Conservation (phyloP, 2,113 vertebrate genomes). For the Xyrauchen texanus region DNA sequence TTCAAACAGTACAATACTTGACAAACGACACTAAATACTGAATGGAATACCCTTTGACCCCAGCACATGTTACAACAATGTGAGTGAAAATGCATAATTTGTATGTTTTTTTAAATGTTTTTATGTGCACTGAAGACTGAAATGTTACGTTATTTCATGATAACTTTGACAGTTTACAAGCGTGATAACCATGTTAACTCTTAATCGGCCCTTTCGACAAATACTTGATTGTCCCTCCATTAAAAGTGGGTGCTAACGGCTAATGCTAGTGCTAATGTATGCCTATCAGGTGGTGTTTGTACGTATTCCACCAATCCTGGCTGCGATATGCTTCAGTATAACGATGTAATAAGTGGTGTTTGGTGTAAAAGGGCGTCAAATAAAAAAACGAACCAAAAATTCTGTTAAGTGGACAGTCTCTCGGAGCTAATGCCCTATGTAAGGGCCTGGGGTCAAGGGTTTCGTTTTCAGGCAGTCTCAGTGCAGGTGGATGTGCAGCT, state of each 20-base stretch:
- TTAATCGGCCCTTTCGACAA: no score
- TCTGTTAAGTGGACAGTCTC: slow-evolving; percentile 72
- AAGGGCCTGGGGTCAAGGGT: slow-evolving; percentile 54
- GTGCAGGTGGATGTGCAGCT: slow-evolving; percentile 87
- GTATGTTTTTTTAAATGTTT: slow-evolving; percentile 22
- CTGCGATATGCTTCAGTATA: slow-evolving; percentile 48
- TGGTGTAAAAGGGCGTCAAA: no score
- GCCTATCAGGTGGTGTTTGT: background rate
- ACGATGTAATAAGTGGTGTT: background rate
- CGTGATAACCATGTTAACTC: background rate
- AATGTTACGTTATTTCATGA: background rate
- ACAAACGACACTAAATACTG: slow-evolving; percentile 69
- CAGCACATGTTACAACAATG: slow-evolving; percentile 70
- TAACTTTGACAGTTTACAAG: slow-evolving; percentile 29
- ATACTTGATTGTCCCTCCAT: slow-evolving; percentile 38
- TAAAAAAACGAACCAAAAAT: slow-evolving; percentile 47
- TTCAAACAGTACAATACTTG: slow-evolving; percentile 64
- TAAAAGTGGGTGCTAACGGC: background rate
- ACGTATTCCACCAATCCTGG: slow-evolving; percentile 8
- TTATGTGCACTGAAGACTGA: slow-evolving; percentile 43
- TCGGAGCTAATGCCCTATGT: slow-evolving; percentile 59
- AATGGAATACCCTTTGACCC: slow-evolving; percentile 62
- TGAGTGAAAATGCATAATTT: slow-evolving; percentile 36
- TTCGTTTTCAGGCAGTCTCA: slow-evolving; percentile 72
- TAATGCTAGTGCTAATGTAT: slow-evolving; percentile 3